phyloP scores from a whole-genome alignment of 2,797 vertebrate species.

The Scarus forsteni region DNA sequence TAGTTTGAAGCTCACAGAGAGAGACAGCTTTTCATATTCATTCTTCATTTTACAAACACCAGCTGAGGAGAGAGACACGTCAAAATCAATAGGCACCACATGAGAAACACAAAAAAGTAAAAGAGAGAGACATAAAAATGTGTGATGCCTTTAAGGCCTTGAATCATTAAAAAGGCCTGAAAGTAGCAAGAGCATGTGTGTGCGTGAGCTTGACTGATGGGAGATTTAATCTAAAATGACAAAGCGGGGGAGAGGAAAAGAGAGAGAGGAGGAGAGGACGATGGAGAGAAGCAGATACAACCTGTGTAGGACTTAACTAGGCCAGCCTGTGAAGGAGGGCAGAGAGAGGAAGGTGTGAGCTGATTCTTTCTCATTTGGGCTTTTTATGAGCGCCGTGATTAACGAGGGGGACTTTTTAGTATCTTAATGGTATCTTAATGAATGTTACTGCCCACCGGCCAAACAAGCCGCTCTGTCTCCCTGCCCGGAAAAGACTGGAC shows the following conservation, averaged over 20 bases:
- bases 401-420: slow-evolving; percentile 70
- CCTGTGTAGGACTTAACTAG: slow-evolving; percentile 62
- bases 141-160: slow-evolving; percentile 62
- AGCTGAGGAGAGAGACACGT: slow-evolving; percentile 5
- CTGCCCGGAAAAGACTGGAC: slow-evolving; percentile 5
- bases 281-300: slow-evolving; percentile 38
- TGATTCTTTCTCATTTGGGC: slow-evolving; percentile 51
- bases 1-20: slow-evolving; percentile 6
- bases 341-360: slow-evolving; percentile 52
- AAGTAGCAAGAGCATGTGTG: slow-evolving; percentile 33
- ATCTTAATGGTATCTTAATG: slow-evolving; percentile 85
- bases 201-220: slow-evolving; percentile 56
- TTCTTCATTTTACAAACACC: not conserved
- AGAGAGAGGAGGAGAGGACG: slow-evolving; percentile 21
- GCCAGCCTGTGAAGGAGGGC: slow-evolving; percentile 56
- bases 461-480: slow-evolving; percentile 51
- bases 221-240: slow-evolving; percentile 73
- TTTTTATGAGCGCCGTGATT: slow-evolving; percentile 77
- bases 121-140: slow-evolving; percentile 34
- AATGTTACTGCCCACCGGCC: slow-evolving; percentile 69
- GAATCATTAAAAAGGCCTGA: slow-evolving; percentile 67
- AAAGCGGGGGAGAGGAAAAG: slow-evolving; percentile 35
- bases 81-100: slow-evolving; percentile 35
- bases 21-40: not conserved
- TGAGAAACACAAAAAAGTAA: slow-evolving; percentile 17